Conservation (phyloP, 2,797 vertebrate genomes). For the Mormyrus proboscirostris region DNA sequence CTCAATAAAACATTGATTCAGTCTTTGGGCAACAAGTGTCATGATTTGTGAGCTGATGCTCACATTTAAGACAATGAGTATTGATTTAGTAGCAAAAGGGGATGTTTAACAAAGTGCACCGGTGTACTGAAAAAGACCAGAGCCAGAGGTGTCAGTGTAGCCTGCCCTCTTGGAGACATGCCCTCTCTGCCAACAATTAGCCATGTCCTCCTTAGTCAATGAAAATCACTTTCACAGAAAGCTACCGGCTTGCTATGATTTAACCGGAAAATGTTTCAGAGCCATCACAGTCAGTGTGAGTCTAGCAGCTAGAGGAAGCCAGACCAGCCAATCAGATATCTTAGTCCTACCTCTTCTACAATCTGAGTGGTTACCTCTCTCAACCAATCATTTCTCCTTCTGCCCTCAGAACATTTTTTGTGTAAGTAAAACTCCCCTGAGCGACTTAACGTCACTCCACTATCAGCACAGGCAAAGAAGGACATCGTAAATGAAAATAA, state of each 20-base stretch:
- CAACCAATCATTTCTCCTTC: background rate
- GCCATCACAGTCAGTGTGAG: background rate
- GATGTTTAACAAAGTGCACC: background rate
- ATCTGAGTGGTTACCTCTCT: background rate
- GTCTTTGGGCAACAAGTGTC: background rate
- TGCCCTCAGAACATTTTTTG: background rate
- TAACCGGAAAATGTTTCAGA: background rate
- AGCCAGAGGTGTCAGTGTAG: background rate
- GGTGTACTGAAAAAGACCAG: background rate
- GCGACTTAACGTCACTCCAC: background rate
- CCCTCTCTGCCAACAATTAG: background rate
- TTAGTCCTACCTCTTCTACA: background rate
- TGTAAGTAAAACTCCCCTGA: background rate
- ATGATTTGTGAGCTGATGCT: background rate
- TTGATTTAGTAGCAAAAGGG: background rate
- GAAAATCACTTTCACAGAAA: background rate
- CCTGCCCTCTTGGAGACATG: background rate
- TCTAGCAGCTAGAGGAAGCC: background rate
- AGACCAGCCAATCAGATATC: background rate
- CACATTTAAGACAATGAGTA: background rate
- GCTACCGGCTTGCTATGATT: background rate
- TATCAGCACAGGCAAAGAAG: background rate
- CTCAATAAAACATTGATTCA: conserved; percentile 9
- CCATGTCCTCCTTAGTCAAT: background rate
- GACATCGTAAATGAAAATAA: background rate